These are phyloP conservation scores for Sarotherodon lohbergeri DNA, from an alignment of 2,113 vertebrate genomes.

Conservation along the genomic window DNA sequence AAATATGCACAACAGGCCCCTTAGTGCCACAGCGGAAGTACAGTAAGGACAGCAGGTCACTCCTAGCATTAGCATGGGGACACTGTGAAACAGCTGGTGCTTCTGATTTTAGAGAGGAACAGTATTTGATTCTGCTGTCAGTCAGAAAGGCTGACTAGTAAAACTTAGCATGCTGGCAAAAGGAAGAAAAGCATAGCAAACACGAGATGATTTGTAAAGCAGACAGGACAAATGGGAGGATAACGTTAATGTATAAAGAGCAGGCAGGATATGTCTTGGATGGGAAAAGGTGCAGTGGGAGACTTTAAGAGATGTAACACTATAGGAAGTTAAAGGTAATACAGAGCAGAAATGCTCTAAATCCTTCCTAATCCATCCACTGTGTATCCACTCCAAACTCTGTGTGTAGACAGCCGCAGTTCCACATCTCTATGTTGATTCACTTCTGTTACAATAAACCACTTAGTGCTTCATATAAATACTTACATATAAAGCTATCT, in stretches of 20 bases:
- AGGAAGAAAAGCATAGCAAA: background rate
- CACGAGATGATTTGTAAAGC: background rate
- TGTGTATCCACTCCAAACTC: background rate
- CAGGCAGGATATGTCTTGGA: background rate
- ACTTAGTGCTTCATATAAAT: background rate
- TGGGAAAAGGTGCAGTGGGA: background rate
- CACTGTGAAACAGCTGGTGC: background rate
- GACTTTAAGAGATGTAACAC: background rate
- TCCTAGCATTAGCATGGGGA: slow-evolving; percentile 10
- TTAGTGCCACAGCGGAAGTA: background rate
- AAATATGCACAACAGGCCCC: slow-evolving; percentile 62
- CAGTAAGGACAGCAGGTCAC: slow-evolving; percentile 40
- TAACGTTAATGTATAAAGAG: background rate
- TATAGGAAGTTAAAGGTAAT: background rate
- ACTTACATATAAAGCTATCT: background rate
- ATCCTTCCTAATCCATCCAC: background rate
- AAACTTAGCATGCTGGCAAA: background rate
- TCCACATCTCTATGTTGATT: background rate
- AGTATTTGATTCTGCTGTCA: background rate
- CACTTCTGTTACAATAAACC: background rate
- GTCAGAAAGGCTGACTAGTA: background rate
- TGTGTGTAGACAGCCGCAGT: background rate
- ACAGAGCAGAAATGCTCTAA: background rate
- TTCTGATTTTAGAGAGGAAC: background rate
- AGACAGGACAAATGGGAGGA: background rate